Evolutionary conservation across 2,888 invertebrate species (phyloP).

Genomic region (Drosophila ochracea): DNA sequence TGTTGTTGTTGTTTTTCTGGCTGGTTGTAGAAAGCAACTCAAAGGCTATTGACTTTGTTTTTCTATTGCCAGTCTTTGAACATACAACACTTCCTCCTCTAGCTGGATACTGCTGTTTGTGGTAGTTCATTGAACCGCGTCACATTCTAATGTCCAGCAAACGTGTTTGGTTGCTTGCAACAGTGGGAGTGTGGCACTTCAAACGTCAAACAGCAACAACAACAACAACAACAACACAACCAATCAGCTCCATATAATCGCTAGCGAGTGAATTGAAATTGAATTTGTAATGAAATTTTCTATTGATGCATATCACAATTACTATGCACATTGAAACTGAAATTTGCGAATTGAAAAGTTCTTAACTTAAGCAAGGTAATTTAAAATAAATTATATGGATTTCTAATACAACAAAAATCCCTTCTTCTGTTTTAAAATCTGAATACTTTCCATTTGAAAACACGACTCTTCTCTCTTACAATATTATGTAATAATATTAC

Average conservation of each 20-base stretch:
- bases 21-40: constrained; percentile 51
- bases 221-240: constrained; percentile 6
- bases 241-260: constrained; percentile 48
- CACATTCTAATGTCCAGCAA: constrained; percentile 72
- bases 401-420: not conserved
- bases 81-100: constrained; percentile 70
- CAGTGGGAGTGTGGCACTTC: constrained; percentile 37
- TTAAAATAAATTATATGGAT: not conserved
- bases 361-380: not conserved
- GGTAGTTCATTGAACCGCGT: constrained; percentile 66
- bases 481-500: not conserved
- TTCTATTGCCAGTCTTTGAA: constrained; percentile 71
- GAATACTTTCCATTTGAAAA: not conserved
- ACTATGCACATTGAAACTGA: constrained; percentile 27
- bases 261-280: constrained; percentile 46
- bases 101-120: constrained; percentile 48
- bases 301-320: constrained; percentile 13
- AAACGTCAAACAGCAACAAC: constrained; percentile 15
- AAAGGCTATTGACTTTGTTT: constrained; percentile 76
- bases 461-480: not conserved
- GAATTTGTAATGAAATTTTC: constrained; percentile 43
- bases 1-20: constrained; percentile 26
- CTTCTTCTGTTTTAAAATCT: no score
- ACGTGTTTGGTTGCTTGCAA: constrained; percentile 71
- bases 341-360: not conserved